Conservation (phyloP, 2,113 vertebrate genomes). For the Natator depressus region DNA sequence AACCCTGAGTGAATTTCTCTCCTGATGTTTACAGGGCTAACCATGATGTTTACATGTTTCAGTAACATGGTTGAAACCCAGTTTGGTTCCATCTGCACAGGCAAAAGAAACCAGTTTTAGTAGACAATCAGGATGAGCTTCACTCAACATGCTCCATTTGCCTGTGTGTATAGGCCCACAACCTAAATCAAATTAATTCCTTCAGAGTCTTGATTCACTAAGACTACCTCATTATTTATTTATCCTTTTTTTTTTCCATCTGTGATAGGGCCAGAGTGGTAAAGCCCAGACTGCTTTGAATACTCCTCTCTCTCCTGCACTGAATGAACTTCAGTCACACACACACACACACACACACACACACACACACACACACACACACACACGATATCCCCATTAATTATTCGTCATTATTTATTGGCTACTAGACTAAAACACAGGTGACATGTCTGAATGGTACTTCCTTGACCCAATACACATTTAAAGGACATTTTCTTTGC, state of each 20-base stretch:
- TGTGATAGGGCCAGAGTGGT: background rate
- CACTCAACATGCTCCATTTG: background rate
- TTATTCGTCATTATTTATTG: background rate
- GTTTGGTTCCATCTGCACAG: background rate
- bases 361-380: background rate
- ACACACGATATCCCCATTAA: background rate
- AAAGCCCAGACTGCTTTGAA: background rate
- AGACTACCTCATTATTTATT: background rate
- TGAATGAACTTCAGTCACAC: rapidly evolving
- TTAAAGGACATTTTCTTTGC: background rate
- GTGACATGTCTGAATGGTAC: background rate
- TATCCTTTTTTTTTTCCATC: background rate
- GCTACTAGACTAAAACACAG: background rate
- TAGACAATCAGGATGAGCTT: background rate
- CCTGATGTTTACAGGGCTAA: background rate
- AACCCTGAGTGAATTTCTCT: background rate
- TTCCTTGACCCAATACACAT: background rate
- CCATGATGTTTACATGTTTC: background rate
- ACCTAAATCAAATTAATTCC: background rate
- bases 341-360: background rate
- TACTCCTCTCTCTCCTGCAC: background rate
- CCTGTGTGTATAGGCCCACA: background rate
- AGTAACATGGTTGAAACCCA: background rate
- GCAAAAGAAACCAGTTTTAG: conserved; percentile 2
- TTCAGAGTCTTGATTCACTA: background rate